These are phyloP conservation scores for Lordiphosa collinella DNA, from an alignment of 1,140 invertebrate genomes.

Conservation along the genomic window DNA sequence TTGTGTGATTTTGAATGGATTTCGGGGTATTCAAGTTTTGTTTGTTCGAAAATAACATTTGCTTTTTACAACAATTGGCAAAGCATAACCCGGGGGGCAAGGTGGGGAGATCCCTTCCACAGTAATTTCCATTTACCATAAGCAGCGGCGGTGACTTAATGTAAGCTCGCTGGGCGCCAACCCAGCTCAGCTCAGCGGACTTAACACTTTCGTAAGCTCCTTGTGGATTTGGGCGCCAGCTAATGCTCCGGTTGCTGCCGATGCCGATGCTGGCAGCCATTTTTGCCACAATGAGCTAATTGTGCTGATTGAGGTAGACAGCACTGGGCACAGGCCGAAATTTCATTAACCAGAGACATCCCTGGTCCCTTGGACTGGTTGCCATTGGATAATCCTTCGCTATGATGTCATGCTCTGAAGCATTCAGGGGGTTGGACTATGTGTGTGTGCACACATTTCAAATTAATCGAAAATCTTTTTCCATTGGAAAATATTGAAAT, in stretches of 20 bases:
- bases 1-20: constrained; percentile 74
- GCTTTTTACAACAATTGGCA: constrained; percentile 1
- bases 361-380: constrained; percentile 39
- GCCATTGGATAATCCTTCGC: constrained; percentile 67
- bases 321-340: not conserved
- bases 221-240: constrained; percentile 63
- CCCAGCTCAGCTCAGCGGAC: constrained; percentile 27
- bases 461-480: constrained; percentile 74
- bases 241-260: constrained; percentile 15
- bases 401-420: not conserved
- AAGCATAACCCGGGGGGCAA: no score
- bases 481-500: not conserved
- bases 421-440: not conserved
- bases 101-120: no score
- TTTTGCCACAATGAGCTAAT: not conserved
- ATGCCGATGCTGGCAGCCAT: constrained; percentile 24
- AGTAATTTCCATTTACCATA: constrained; percentile 52
- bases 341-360: constrained; percentile 27
- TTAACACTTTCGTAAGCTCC: constrained; percentile 66
- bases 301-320: no score
- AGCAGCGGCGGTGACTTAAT: constrained; percentile 18
- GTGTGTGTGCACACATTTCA: constrained; percentile 36
- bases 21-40: constrained; percentile 53
- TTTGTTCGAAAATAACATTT: constrained; percentile 74
- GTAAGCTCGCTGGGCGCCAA: constrained; percentile 4